Evolutionary conservation across 2,113 vertebrate species (phyloP).

Genomic region (Delphinus delphis): DNA sequence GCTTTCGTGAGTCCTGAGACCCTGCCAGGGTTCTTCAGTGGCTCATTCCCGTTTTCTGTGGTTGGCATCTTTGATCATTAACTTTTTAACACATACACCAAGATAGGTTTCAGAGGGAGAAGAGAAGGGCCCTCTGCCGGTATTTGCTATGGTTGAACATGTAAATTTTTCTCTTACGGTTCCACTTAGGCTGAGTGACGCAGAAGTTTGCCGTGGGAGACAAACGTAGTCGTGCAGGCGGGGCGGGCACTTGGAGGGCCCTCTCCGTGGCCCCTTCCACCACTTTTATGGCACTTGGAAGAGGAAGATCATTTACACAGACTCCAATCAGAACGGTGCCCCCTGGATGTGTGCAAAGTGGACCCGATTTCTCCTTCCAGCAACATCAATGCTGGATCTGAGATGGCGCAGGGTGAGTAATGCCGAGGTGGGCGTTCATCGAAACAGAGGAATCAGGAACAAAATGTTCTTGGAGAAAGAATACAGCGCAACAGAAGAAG

Average conservation of each 20-base stretch:
- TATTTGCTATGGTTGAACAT: background rate
- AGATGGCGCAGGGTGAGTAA: accelerated
- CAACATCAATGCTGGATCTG: accelerated
- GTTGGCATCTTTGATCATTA: conserved; percentile 49
- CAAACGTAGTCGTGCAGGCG: accelerated
- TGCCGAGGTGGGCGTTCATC: too few species aligned
- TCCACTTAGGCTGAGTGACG: accelerated
- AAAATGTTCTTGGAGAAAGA: background rate
- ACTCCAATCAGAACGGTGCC: accelerated
- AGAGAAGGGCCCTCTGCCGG: background rate
- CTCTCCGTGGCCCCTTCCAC: background rate
- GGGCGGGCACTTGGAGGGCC: accelerated
- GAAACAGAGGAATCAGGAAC: too few species aligned
- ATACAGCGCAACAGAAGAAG: accelerated
- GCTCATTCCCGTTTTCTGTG: background rate
- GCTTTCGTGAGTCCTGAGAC: conserved; percentile 68
- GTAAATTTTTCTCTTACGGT: background rate
- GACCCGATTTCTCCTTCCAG: background rate
- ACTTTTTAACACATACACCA: conserved; percentile 44
- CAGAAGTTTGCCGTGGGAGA: background rate
- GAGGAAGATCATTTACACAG: accelerated
- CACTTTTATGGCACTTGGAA: too few species aligned
- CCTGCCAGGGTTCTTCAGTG: conserved; percentile 52
- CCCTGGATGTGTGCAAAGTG: too few species aligned
- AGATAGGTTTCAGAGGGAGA: background rate